Base-by-base conservation (phyloP, 1,140 invertebrate genomes). In the Ceratina japonica region DNA sequence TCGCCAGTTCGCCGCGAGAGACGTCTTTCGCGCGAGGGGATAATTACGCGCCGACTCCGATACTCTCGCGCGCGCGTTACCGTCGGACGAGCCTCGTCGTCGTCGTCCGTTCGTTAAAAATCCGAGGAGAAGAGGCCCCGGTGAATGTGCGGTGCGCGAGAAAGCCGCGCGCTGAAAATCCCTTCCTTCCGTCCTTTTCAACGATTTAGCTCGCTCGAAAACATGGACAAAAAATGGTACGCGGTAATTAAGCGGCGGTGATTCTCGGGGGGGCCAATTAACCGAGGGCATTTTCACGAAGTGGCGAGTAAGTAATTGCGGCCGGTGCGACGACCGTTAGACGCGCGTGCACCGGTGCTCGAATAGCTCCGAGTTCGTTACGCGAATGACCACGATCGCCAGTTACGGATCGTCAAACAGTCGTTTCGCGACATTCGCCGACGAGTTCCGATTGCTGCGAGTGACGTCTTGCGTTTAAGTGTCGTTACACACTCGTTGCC, bases 101-200 rank as follows among this genome's bases (percentile, higher is more conserved):
- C n/a, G n/a, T n/a, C n/a, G 20, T 37, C 27, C 54, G 22, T 24
- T 68, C 64, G 63, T 75, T 75, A 51, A 66, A 66, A 49, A n/a
- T 18, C 44, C 54, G 54, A 10, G 12, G 54, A 20, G 16, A 16
- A n/a, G n/a, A n/a, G n/a, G 24, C 1, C 54, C 27, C 31, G 68
- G 31, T 22, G 68, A 22, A 56, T 58, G 58, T 16, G 20, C 22
- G 22, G 44, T 27, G 24, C 71, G 59, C 59, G 59, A 3, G 44
- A 63, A 52, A 22, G 5, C 22, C 44, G 44, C n/a, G 37, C 18
- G n/a, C 16, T 31, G 18, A 22, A 44, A 27, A 51, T 44, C 37
- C 37, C 37, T 44, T 44, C 16, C 24, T 49, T 49, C n/a, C 49
- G 20, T 24, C 44, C 20, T 16, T 24, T 69, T 76, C 64, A 4